Conservation (phyloP, 2,888 invertebrate genomes). For the Cataglyphis altisquamis region DNA sequence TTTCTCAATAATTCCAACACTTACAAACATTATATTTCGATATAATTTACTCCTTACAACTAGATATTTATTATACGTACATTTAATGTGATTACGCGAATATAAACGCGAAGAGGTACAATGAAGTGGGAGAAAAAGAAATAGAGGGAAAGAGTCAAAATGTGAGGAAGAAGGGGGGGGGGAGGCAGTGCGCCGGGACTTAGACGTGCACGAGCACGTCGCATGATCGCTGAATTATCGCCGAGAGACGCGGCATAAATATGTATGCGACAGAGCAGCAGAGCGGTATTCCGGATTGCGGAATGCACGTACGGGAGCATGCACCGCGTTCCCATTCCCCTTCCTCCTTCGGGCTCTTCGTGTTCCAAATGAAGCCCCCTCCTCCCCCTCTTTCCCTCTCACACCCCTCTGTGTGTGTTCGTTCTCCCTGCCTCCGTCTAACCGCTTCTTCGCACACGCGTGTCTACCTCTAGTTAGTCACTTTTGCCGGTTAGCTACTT, state of each 20-base stretch:
- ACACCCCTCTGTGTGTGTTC: no score
- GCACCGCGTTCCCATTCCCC: slow-evolving; percentile 62
- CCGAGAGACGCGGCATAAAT: slow-evolving; percentile 81
- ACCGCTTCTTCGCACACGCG: slow-evolving; percentile 72
- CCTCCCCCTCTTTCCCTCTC: neutral
- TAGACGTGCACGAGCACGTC: slow-evolving; percentile 77
- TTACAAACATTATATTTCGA: neutral
- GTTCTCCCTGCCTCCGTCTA: slow-evolving; percentile 1
- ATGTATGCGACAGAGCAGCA: slow-evolving; percentile 80
- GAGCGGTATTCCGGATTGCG: slow-evolving; percentile 81
- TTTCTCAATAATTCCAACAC: neutral
- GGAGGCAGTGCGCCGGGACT: slow-evolving; percentile 61
- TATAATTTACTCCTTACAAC: slow-evolving; percentile 6
- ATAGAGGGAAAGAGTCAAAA: neutral
- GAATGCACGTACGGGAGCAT: slow-evolving; percentile 78
- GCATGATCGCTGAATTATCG: slow-evolving; percentile 84
- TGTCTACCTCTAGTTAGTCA: slow-evolving; percentile 80
- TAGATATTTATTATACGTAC: neutral
- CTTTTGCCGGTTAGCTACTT: slow-evolving; percentile 76
- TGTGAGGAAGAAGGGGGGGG: slow-evolving; percentile 13
- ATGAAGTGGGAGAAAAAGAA: neutral
- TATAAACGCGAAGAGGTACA: neutral
- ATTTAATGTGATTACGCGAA: slow-evolving; percentile 5
- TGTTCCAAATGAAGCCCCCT: slow-evolving; percentile 50
- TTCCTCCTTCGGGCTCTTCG: slow-evolving; percentile 35